Evolutionary conservation across 1,140 invertebrate species (phyloP), one percentile per base, ranked within the genome.

Genomic region (Drosophila bipectinata): DNA sequence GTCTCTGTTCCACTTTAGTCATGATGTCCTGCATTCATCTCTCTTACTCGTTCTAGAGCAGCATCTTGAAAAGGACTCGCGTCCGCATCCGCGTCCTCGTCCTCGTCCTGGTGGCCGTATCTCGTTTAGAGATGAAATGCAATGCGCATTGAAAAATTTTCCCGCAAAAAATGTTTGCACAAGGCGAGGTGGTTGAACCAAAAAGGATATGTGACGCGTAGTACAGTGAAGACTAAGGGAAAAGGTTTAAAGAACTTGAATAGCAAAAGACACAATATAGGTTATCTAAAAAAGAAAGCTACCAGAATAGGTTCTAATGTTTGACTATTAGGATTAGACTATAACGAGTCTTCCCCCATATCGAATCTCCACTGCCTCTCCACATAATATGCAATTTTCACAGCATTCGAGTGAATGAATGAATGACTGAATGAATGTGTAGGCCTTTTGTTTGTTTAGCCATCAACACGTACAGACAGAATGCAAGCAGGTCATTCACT

Each of bases 91-190:
- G 62, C 59, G 63, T 68, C 57, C 56, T 56, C 58, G 61, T 66
- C 69, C 52, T 66, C 59, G 63, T 68, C 57, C 56, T 56, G 56
- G 54, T 67, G 66, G 49, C 63, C 60, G 72, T 90, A 90, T 90
- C 88, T 90, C 64, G 74, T 75, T 90, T 84, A 88, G 88, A 90
- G 88, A 90, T 90, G 88, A 90, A 90, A 90, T 90, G 88, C 88
- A 90, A 90, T 90, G 72, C 88, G 88, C 88, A 90, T 83, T 79
- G 59, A 88, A 83, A 83, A 79, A 83, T 71, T 84, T 76, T 48
- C 68, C 45, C 34, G 56, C 72, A 52, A 75, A 64, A 60, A 78
- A 63, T 87, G 83, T 87, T 82, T 88, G 61, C 83, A 45, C 41
- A 88, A 64, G 56, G 24, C 32, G 55, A 51, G 79, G 67, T 82